These are phyloP conservation scores for Blera fallax DNA, from an alignment of 2,888 invertebrate species.

Conservation along the genomic window DNA sequence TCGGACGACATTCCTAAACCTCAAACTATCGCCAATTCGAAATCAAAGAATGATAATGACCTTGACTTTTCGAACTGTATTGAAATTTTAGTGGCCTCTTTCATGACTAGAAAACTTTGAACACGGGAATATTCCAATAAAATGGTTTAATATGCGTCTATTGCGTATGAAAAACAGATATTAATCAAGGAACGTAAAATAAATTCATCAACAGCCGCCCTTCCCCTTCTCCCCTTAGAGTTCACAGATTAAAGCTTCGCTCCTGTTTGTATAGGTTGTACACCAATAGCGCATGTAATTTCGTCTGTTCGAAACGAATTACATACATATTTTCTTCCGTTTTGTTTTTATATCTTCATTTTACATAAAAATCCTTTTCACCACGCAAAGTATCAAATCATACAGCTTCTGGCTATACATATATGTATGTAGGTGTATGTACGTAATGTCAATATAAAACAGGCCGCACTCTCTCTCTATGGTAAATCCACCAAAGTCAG, in stretches of 20 bases:
- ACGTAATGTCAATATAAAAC: constrained; percentile 18
- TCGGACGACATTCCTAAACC: too few species aligned
- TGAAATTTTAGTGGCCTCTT: too few species aligned
- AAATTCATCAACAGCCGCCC: not conserved
- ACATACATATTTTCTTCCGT: constrained; percentile 14
- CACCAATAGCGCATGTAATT: constrained; percentile 25
- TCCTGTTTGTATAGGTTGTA: not conserved
- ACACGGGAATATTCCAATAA: too few species aligned
- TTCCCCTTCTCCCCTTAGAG: not conserved
- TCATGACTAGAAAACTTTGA: too few species aligned
- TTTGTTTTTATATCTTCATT: constrained; percentile 40
- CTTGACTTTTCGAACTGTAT: too few species aligned
- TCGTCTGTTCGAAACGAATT: constrained; percentile 22
- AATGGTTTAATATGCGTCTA: too few species aligned
- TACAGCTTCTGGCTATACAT: not conserved
- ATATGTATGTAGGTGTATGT: not conserved
- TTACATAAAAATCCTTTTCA: constrained; percentile 47
- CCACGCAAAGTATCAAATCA: constrained; percentile 42
- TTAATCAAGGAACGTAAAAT: not conserved
- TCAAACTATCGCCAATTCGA: too few species aligned
- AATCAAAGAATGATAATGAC: too few species aligned
- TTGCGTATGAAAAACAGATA: too few species aligned
- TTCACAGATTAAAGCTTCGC: not conserved
- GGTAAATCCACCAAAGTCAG: constrained; percentile 44
- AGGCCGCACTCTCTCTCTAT: not conserved